phyloP scores from a whole-genome alignment of 2,888 invertebrate species.

The Chrysolina haemoptera region DNA sequence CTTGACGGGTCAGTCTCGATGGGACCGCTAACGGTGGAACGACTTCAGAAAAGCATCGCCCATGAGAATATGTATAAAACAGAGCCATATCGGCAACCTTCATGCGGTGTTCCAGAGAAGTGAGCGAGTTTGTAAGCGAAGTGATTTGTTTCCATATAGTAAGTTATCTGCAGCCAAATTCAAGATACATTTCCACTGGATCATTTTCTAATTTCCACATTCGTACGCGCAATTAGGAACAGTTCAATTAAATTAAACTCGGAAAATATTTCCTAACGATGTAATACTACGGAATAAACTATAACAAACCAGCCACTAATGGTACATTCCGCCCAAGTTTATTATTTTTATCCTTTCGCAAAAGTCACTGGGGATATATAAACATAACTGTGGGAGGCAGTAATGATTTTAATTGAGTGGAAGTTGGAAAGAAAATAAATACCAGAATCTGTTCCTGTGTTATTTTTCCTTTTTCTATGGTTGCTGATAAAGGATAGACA shows the following conservation, averaged over 20 bases:
- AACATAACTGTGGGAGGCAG: background rate
- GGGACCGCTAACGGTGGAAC: too few relatives aligned
- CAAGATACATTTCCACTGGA: background rate
- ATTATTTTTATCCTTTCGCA: conserved; percentile 4
- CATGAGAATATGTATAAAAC: too few relatives aligned
- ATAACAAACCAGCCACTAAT: conserved; percentile 3
- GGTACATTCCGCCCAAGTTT: conserved; percentile 5
- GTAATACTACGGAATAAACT: background rate
- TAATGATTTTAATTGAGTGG: conserved; percentile 16
- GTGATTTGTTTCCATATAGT: too few relatives aligned
- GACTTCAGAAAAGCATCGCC: too few relatives aligned
- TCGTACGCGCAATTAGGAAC: background rate
- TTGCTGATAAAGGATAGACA: background rate
- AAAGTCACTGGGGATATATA: conserved; percentile 18
- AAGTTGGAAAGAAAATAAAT: conserved; percentile 1
- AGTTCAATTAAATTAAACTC: background rate
- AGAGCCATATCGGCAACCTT: too few relatives aligned
- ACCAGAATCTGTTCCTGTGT: background rate
- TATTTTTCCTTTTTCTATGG: background rate
- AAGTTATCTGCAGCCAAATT: background rate
- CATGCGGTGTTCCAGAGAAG: too few relatives aligned
- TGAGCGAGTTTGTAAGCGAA: too few relatives aligned
- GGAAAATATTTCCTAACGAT: background rate
- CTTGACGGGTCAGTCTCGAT: too few relatives aligned
- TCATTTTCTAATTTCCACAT: background rate